phyloP scores from a whole-genome alignment of 2,888 invertebrate genomes.

The Eumacrocentrus americanus region DNA sequence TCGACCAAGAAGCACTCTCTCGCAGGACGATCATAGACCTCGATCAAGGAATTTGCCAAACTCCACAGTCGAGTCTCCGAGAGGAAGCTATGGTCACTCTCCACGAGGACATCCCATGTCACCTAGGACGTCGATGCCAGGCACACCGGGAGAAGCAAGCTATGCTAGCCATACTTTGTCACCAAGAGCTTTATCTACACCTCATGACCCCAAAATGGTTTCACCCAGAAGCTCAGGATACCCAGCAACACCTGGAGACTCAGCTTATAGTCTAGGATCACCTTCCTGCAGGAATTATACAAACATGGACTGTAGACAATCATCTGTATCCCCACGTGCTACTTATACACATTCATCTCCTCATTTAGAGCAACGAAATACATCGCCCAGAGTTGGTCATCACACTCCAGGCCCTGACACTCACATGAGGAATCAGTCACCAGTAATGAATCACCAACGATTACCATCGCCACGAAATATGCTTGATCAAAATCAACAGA shows the following conservation, averaged over 20 bases:
- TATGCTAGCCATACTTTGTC: constrained; percentile 47
- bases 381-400: constrained; percentile 38
- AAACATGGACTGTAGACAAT: constrained; percentile 46
- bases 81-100: constrained; percentile 46
- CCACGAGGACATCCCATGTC: constrained; percentile 52
- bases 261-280: constrained; percentile 42
- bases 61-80: constrained; percentile 48
- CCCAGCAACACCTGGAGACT: constrained; percentile 39
- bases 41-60: constrained; percentile 53
- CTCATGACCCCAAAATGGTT: constrained; percentile 50
- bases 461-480: constrained; percentile 37
- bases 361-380: constrained; percentile 46
- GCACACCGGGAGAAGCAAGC: constrained; percentile 44
- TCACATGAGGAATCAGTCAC: constrained; percentile 41
- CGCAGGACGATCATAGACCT: constrained; percentile 56
- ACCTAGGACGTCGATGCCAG: constrained; percentile 52
- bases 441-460: constrained; percentile 42
- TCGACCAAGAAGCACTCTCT: constrained; percentile 53
- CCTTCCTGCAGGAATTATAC: constrained; percentile 47
- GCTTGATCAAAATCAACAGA: constrained; percentile 44
- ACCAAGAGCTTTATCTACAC: constrained; percentile 46
- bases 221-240: constrained; percentile 54
- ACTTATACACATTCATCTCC: constrained; percentile 41
- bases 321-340: constrained; percentile 45
- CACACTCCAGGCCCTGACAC: constrained; percentile 34